Base-by-base conservation (phyloP, 2,113 vertebrate genomes). In the Cyprinus carpio region DNA sequence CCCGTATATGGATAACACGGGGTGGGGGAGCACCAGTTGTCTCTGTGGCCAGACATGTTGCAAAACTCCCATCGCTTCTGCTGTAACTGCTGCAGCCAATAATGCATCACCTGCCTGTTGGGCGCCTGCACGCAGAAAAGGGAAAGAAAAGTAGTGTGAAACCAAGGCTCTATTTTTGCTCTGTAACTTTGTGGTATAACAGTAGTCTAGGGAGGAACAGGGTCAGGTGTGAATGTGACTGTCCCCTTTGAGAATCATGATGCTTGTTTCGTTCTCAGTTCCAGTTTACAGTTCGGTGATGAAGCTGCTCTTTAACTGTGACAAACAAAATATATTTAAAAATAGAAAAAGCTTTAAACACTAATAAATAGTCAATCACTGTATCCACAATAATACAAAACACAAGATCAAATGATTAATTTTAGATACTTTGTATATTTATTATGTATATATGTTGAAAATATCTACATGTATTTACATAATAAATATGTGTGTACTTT, bases 21-120 rank as follows among this genome's bases (percentile, higher is more conserved):
- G 0, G 93, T 92, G 0, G 96, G 96, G 2, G 95, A 95, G 6
- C 91, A 93, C 81, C 93, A 90, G 91, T 95, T 96, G 92, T 96
- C 95, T 87, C 96, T 92, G 64, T 95, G 94, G 0, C 94, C 94
- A 0, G 95, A 91, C 6, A 92, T 94, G 89, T 95, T 98, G 89
- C 97, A 97, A 84, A 96, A 97, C 46, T 99, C 98, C 97, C 98
- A 99, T 18, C 98, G 95, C 84, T 97, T 99, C 94, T 99, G 98
- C 85, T 99, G 98, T 37, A 99, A 92, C 87, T 99, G 96, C 89
- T 99, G 97, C 1, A 99, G 93, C 98, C 98, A 99, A 90, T 94
- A 98, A 0, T 95, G 95, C 98, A 98, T 99, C 88, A 96, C 95
- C 90, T 98, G 96, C 25, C 91, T 95, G 31, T 91, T 98, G 0